phyloP scores from a whole-genome alignment of 2,888 invertebrate genomes.

The Ormyrus labotus region DNA sequence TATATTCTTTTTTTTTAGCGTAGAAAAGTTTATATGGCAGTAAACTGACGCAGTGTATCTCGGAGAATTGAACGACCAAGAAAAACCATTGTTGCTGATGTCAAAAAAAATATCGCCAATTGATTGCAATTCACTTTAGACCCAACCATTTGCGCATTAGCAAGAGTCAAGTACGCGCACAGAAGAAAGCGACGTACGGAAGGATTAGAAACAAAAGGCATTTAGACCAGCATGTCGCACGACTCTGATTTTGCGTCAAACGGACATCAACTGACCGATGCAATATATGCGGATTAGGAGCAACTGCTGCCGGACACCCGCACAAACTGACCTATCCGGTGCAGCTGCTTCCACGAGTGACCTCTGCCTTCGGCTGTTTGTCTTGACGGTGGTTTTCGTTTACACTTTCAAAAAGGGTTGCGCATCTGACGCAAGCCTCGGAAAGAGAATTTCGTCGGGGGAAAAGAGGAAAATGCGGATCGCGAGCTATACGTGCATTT shows the following conservation, averaged over 20 bases:
- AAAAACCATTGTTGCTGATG: neutral
- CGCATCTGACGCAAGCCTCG: no score
- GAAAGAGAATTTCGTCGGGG: no score
- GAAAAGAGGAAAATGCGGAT: no score
- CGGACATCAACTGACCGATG: slow-evolving; percentile 43
- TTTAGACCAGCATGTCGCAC: neutral
- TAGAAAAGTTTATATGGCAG: no score
- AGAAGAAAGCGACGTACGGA: no score
- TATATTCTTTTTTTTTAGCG: no score
- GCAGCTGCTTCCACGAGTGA: slow-evolving; percentile 46
- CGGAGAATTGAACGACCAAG: no score
- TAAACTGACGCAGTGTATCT: no score
- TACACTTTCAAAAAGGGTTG: slow-evolving; percentile 29
- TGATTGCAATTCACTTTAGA: neutral
- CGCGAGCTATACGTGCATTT: no score
- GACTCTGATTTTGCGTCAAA: slow-evolving; percentile 21
- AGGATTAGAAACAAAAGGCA: no score
- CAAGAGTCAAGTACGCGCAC: no score
- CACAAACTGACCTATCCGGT: slow-evolving; percentile 40
- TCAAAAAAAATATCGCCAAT: neutral
- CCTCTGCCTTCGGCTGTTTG: neutral
- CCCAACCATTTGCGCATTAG: no score
- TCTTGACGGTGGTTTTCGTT: neutral
- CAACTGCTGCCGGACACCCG: slow-evolving; percentile 38
- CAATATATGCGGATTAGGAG: slow-evolving; percentile 54